Base-by-base conservation (phyloP, 2,113 vertebrate genomes). In the Aleadryas rufinucha region DNA sequence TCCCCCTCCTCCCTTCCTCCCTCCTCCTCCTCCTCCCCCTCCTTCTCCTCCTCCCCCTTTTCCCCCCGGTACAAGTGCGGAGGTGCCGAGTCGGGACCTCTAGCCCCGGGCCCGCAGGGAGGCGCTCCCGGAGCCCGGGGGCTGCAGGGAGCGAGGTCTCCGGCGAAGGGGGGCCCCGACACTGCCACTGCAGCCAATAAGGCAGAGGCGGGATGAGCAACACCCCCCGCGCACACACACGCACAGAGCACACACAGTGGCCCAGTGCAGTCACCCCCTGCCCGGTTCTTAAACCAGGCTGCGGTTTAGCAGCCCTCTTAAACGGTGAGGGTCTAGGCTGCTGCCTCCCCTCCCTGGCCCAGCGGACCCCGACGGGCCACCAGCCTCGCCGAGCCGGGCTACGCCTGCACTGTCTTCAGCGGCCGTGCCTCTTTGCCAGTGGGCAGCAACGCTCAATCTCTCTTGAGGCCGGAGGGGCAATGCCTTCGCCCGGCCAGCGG, bases 61-160 rank as follows among this genome's bases (percentile, higher is more conserved):
- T 71, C 22, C 87, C 89, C 71, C 86, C 83, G 45, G 79, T 65
- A 87, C 91, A 82, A 90, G 75, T 61, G 79, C 61, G 71, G 83
- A 90, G 93, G 66, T 95, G 86, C 53, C 15, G 68, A 89, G 59
- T 61, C 76, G 89, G 87, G 95, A 94, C 93, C 89, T 96, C 81
- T 37, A 90, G 87, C 63, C 81, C 87, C 59, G 19, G 84, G 37
- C 81, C 91, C 90, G 47, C 68, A 52, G 84, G 95, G 90, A 91
- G 95, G 97, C 93, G 68, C 95, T 96, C 85, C 97, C 47, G 57
- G 68, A 71, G 90, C 53, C 90, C 17, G 39, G 76, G 92, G 84
- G 35, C 60, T 66, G 66, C 41, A 28, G 31, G 45, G 66, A 57
- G 59, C 22, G 21, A 86, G 90, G 52, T 24, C 81, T 81, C 50